Evolutionary conservation across 1,140 invertebrate species (phyloP).

Genomic region (Scaptomyza hsui): DNA sequence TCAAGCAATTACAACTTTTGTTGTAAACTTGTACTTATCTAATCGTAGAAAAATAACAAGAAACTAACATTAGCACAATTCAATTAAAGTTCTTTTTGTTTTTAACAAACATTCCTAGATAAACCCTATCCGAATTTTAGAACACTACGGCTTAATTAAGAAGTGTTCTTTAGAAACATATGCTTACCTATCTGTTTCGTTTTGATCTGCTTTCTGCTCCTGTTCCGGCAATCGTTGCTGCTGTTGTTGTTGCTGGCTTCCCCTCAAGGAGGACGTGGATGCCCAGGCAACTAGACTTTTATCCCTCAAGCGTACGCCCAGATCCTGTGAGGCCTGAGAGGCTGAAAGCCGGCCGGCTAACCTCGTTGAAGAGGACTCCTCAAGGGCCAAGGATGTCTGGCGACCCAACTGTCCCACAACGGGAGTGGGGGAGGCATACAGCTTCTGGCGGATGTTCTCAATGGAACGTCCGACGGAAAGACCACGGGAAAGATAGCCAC

Average conservation of each 20-base stretch:
- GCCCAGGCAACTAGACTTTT: conserved; percentile 67
- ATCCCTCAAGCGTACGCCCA: conserved; percentile 45
- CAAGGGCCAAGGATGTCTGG: conserved; percentile 43
- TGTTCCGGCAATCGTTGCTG: not conserved
- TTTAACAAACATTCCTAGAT: not conserved
- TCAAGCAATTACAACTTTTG: too few species aligned
- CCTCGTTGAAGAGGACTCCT: conserved; percentile 33
- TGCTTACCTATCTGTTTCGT: conserved; percentile 47
- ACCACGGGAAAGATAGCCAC: conserved; percentile 67
- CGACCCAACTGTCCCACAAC: conserved; percentile 18
- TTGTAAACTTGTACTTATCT: too few species aligned
- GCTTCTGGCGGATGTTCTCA: conserved; percentile 73
- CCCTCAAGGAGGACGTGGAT: conserved; percentile 59
- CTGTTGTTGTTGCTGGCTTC: not conserved
- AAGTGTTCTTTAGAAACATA: not conserved
- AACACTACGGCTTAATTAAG: not conserved
- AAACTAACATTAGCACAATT: not conserved
- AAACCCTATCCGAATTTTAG: not conserved
- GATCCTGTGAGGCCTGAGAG: conserved; percentile 27
- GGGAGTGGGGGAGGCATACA: conserved; percentile 39
- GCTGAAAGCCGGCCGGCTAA: conserved; percentile 24
- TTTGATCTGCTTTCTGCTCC: conserved; percentile 10
- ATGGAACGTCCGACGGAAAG: conserved; percentile 76
- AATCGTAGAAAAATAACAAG: not conserved
- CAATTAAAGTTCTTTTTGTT: not conserved